phyloP scores from a whole-genome alignment of 2,113 vertebrate genomes.

The Gadus chalcogrammus region DNA sequence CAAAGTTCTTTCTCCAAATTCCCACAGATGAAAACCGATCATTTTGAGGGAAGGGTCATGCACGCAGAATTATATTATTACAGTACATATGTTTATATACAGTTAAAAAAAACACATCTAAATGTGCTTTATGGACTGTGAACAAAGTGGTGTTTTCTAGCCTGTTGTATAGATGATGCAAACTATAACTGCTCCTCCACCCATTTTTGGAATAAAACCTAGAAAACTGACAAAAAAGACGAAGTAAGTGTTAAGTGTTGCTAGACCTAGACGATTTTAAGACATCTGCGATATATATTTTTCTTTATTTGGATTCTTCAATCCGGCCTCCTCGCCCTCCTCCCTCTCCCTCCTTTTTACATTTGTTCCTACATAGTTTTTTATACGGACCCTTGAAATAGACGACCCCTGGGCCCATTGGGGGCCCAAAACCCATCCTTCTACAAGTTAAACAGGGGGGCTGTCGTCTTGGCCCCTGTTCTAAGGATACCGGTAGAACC shows the following conservation, averaged over 20 bases:
- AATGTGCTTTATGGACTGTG: slow-evolving; percentile 99
- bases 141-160: slow-evolving; percentile 99
- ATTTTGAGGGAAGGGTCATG: slow-evolving; percentile 81
- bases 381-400: slow-evolving; percentile 68
- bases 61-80: slow-evolving; percentile 98
- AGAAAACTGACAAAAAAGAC: slow-evolving; percentile 63
- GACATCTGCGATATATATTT: slow-evolving; percentile 83
- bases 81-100: slow-evolving; percentile 97
- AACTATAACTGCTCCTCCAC: slow-evolving; percentile 97
- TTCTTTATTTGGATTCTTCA: slow-evolving; percentile 64
- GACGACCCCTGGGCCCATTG: slow-evolving; percentile 50
- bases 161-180: slow-evolving; percentile 99
- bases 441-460: slow-evolving; percentile 40
- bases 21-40: too few species aligned
- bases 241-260: slow-evolving; percentile 94
- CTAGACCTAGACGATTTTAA: slow-evolving; percentile 97
- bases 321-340: slow-evolving; percentile 45
- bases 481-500: slow-evolving; percentile 52
- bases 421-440: slow-evolving; percentile 46
- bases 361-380: slow-evolving; percentile 78
- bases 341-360: slow-evolving; percentile 72
- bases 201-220: slow-evolving; percentile 87
- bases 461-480: slow-evolving; percentile 19
- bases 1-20: slow-evolving; percentile 63
- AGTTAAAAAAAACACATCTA: slow-evolving; percentile 93